These are phyloP conservation scores for Eurosta solidaginis DNA, from an alignment of 1,140 invertebrate species.

Conservation along the genomic window DNA sequence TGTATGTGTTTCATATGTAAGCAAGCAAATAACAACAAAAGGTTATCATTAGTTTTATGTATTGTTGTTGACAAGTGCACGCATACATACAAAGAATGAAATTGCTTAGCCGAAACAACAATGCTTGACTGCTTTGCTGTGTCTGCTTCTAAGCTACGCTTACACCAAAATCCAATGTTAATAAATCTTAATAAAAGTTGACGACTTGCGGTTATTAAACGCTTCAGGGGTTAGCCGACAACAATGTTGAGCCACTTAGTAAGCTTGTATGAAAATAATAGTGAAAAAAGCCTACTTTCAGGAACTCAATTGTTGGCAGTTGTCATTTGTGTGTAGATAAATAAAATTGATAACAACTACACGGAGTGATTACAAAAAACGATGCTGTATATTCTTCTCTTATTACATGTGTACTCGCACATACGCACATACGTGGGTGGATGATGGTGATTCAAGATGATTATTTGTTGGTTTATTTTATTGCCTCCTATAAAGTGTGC, in stretches of 20 bases:
- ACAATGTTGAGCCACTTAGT: background rate
- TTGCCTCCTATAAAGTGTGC: background rate
- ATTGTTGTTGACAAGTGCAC: background rate
- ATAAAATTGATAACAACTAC: background rate
- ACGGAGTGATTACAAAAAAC: background rate
- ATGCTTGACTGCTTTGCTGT: background rate
- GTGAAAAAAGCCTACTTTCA: background rate
- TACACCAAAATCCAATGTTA: constrained; percentile 46
- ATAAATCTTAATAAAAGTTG: constrained; percentile 48
- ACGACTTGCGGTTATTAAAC: constrained; percentile 32
- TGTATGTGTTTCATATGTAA: background rate
- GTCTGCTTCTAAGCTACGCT: background rate
- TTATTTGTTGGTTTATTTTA: constrained; percentile 10
- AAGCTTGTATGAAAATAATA: background rate
- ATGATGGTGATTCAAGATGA: background rate
- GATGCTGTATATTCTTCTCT: background rate
- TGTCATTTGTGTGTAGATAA: background rate
- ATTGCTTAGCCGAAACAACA: background rate
- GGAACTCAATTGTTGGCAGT: background rate
- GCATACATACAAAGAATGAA: background rate
- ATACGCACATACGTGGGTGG: background rate
- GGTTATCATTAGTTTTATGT: constrained; percentile 42
- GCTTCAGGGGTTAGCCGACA: background rate
- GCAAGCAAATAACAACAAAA: constrained; percentile 32
- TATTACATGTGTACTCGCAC: background rate